Evolutionary conservation across 2,888 invertebrate genomes (phyloP), one percentile per base, ranked within the genome.

Genomic region (Rotaria macrura): DNA sequence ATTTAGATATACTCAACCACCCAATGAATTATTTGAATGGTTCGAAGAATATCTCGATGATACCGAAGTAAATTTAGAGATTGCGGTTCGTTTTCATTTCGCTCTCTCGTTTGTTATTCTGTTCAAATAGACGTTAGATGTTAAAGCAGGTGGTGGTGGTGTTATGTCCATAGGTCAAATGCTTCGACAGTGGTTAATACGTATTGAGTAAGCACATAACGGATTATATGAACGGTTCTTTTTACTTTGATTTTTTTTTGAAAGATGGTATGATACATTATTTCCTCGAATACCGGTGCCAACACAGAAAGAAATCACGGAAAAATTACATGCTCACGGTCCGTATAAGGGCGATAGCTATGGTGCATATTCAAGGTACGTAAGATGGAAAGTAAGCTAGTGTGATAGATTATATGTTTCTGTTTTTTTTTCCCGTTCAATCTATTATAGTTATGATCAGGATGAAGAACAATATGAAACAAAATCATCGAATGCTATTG

Each of bases 141-240:
- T 97, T 0, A 95, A 97, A 90, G 98, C 99, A 29, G 99, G 99
- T 25, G 96, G 97, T 79, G 98, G 98, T 23, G 96, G 96, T 91
- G 92, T 93, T 86, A 95, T 97, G 93, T 94, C 94, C 40, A 94
- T 99, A 86, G 99, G 99, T 0, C 95, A 95, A 88, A 94, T 98
- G 92, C 93, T 95, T 29, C 93, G 96, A 74, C 96, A 96, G 90
- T 96, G 96, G 93, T 93, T 98, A 85, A 94, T 95, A 87, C 97
- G 98, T 90, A 92, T 99, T 86, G 99, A 99, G 90, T 65, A 65
- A 20, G 29, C 38, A 17, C 14, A 65, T 29, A 14, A 23, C 9
- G 7, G 2, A 55, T 25, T 47, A 47, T 47, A 47, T 12, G 2
- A 47, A 10, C 12, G 10, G 9, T 14, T 65, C 25, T 14, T 29